These are phyloP conservation scores for Pogonognathellus flavescens DNA, from an alignment of 1,140 invertebrate genomes.

Conservation along the genomic window DNA sequence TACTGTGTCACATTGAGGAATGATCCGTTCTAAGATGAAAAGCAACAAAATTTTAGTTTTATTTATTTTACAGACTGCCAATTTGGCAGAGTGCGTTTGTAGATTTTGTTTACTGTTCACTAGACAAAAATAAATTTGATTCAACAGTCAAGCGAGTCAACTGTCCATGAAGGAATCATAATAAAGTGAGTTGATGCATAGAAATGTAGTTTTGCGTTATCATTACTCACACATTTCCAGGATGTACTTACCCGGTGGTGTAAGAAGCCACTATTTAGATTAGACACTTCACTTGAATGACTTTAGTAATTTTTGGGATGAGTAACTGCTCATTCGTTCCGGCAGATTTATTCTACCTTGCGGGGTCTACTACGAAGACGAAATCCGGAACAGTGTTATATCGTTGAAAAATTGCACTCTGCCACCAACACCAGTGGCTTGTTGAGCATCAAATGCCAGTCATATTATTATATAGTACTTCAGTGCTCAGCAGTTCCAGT, in stretches of 20 bases:
- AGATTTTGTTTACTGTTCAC: not conserved
- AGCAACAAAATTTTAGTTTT: not conserved
- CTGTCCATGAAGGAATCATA: not conserved
- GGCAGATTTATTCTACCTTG: constrained; percentile 31
- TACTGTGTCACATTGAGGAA: too few species aligned
- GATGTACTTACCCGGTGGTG: not conserved
- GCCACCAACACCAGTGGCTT: too few species aligned
- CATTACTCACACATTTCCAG: not conserved
- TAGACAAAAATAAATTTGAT: not conserved
- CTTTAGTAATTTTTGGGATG: constrained; percentile 36
- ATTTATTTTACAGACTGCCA: too few species aligned
- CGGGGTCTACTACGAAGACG: not conserved
- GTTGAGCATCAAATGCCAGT: too few species aligned
- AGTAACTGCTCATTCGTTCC: constrained; percentile 48
- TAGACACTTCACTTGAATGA: constrained; percentile 43
- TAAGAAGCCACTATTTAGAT: constrained; percentile 46
- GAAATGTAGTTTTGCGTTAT: constrained; percentile 8
- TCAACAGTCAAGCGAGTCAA: constrained; percentile 4
- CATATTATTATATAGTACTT: too few species aligned
- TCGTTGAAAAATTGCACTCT: too few species aligned
- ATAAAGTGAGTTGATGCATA: not conserved
- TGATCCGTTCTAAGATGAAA: too few species aligned
- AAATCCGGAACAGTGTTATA: too few species aligned
- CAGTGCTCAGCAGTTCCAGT: not conserved
- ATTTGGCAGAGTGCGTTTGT: too few species aligned